Percentiles rank a stretch among this genome's conserved stretches.
phyloP scores from a whole-genome alignment of 2,888 invertebrate species.

The Hedya salicella region DNA sequence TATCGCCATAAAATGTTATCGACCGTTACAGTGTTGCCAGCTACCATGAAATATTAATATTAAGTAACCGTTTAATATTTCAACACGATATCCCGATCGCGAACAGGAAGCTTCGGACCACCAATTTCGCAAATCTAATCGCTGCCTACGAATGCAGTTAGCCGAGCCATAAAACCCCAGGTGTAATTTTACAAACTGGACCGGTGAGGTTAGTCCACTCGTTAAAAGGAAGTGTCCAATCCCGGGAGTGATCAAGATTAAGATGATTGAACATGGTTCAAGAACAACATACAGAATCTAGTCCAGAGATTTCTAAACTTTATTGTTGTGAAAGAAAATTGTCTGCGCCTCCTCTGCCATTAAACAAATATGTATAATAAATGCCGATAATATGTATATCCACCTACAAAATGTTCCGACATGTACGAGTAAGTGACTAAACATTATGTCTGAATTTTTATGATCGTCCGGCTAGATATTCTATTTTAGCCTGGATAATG shows the following conservation, averaged over 20 bases:
- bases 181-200: constrained; percentile 39
- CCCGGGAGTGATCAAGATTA: constrained; percentile 26
- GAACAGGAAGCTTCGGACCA: constrained; percentile 37
- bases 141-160: constrained; percentile 21
- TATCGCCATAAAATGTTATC: constrained; percentile 27
- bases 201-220: constrained; percentile 32
- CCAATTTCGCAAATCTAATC: constrained; percentile 40
- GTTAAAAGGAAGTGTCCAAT: constrained; percentile 36
- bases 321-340: too few relatives aligned
- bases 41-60: constrained; percentile 16
- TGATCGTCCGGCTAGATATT: too few relatives aligned
- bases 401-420: too few relatives aligned
- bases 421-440: too few relatives aligned
- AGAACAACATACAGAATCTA: not conserved
- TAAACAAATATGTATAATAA: too few relatives aligned
- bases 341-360: too few relatives aligned
- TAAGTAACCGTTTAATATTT: constrained; percentile 29
- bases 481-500: too few relatives aligned
- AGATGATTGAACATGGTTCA: constrained; percentile 15
- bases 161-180: constrained; percentile 23
- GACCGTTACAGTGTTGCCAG: constrained; percentile 23
- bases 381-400: too few relatives aligned
- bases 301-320: too few relatives aligned
- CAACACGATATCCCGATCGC: constrained; percentile 26
- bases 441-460: too few relatives aligned